Percentiles rank a stretch among this genome's conserved stretches.
phyloP scores from a whole-genome alignment of 2,888 invertebrate genomes.

The Pollenia griseotomentosa region DNA sequence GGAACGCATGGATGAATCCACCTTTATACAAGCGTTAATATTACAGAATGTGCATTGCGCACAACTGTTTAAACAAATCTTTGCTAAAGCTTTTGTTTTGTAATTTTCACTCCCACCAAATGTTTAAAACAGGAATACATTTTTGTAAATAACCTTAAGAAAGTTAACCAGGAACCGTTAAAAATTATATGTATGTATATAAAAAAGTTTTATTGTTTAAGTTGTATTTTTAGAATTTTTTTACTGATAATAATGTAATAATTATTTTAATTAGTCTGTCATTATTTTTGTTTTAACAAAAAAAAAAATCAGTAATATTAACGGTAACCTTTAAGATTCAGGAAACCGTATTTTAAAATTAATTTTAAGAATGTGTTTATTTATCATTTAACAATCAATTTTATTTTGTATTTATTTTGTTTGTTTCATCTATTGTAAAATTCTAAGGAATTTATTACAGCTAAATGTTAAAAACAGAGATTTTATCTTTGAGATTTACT shows the following conservation, averaged over 20 bases:
- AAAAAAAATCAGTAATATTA: not conserved
- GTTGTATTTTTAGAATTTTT: not conserved
- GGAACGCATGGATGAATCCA: too few species aligned
- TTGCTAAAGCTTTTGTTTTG: too few species aligned
- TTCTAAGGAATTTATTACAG: constrained; percentile 55
- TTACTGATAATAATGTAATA: not conserved
- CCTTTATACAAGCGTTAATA: too few species aligned
- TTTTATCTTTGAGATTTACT: not conserved
- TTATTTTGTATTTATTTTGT: constrained; percentile 55
- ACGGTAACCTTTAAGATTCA: not conserved
- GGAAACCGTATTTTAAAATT: constrained; percentile 56
- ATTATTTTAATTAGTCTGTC: constrained; percentile 20
- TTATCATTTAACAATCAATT: constrained; percentile 32
- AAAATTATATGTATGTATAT: not conserved
- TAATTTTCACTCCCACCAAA: too few species aligned
- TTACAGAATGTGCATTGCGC: too few species aligned
- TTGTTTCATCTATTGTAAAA: constrained; percentile 20
- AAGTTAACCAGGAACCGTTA: constrained; percentile 10
- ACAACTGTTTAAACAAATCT: too few species aligned
- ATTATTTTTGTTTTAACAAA: not conserved
- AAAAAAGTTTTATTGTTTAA: not conserved
- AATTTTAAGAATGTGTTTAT: constrained; percentile 30
- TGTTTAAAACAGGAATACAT: not conserved
- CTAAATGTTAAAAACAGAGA: constrained; percentile 13
- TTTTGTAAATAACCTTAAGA: not conserved